Percentiles rank a stretch among this genome's conserved stretches.
phyloP scores from a whole-genome alignment of 1,140 invertebrate genomes.

The Pseudomyrmex flavicornis region DNA sequence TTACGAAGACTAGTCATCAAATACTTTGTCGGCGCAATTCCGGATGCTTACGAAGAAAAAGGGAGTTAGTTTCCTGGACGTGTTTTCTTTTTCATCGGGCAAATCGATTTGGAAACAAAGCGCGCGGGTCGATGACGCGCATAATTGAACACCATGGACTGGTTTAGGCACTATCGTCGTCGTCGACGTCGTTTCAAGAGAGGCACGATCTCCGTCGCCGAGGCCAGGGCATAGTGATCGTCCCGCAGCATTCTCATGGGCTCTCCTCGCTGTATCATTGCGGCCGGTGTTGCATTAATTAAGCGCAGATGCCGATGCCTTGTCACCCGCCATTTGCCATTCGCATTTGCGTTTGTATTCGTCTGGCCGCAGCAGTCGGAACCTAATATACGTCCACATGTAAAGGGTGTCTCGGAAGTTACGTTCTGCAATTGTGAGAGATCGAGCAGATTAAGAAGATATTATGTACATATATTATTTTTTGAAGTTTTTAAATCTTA shows the following conservation, averaged over 20 bases:
- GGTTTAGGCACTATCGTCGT: conserved; percentile 37
- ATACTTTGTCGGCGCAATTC: conserved; percentile 6
- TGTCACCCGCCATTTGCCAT: conserved; percentile 78
- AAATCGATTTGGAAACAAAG: conserved; percentile 33
- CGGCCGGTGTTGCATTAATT: conserved; percentile 75
- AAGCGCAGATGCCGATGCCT: conserved; percentile 78
- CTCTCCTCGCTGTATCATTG: conserved; percentile 54
- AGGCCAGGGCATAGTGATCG: conserved; percentile 55
- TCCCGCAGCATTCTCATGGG: conserved; percentile 60
- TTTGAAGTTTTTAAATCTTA: too few relatives aligned
- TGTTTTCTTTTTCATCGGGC: conserved; percentile 41
- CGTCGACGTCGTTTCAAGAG: conserved; percentile 25
- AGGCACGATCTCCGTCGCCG: conserved; percentile 39
- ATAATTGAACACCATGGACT: conserved; percentile 53
- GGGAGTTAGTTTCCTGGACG: conserved; percentile 13
- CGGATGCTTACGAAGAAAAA: conserved; percentile 26
- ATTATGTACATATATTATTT: not conserved
- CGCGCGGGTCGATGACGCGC: conserved; percentile 39
- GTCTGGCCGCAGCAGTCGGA: conserved; percentile 34
- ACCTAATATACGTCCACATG: conserved; percentile 46
- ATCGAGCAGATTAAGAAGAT: too few relatives aligned
- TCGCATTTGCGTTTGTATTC: conserved; percentile 68
- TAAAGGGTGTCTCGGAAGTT: conserved; percentile 41
- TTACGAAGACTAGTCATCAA: not conserved
- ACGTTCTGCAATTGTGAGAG: not conserved